Conservation (phyloP, 1,140 invertebrate species). For the Carposina sasakii region DNA sequence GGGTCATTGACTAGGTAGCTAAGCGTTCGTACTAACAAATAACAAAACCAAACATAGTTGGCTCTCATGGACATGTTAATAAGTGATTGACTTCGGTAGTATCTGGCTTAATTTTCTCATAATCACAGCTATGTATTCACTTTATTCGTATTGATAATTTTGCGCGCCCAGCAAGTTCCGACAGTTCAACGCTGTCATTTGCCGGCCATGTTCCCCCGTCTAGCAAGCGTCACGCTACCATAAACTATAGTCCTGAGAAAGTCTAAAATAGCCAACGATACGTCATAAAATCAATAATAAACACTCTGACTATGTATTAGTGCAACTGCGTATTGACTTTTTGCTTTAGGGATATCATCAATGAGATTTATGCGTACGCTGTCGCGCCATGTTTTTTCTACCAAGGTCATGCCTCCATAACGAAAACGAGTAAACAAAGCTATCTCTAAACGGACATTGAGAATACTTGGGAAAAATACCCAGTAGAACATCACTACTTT, state of each 20-base stretch:
- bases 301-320: slow-evolving; percentile 17
- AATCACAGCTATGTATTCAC: too few relatives aligned
- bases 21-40: too few relatives aligned
- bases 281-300: slow-evolving; percentile 51
- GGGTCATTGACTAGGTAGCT: slow-evolving; percentile 58
- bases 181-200: slow-evolving; percentile 54
- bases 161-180: slow-evolving; percentile 26
- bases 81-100: too few relatives aligned
- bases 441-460: slow-evolving; percentile 10
- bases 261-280: slow-evolving; percentile 50
- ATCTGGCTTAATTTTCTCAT: too few relatives aligned
- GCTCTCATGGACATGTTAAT: too few relatives aligned
- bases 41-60: too few relatives aligned
- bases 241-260: slow-evolving; percentile 50
- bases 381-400: slow-evolving; percentile 66
- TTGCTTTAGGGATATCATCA: too few relatives aligned
- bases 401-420: slow-evolving; percentile 66
- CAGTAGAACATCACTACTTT: slow-evolving; percentile 16
- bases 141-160: too few relatives aligned
- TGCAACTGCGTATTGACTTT: slow-evolving; percentile 17
- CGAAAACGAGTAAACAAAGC: slow-evolving; percentile 67
- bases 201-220: slow-evolving; percentile 64
- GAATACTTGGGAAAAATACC: slow-evolving; percentile 6
- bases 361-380: slow-evolving; percentile 61
- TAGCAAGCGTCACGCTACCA: slow-evolving; percentile 63